A percentile compares a stretch with the other conserved stretches of the same genome.
phyloP scores from a whole-genome alignment of 2,797 vertebrate genomes.

The Streptopelia turtur region DNA sequence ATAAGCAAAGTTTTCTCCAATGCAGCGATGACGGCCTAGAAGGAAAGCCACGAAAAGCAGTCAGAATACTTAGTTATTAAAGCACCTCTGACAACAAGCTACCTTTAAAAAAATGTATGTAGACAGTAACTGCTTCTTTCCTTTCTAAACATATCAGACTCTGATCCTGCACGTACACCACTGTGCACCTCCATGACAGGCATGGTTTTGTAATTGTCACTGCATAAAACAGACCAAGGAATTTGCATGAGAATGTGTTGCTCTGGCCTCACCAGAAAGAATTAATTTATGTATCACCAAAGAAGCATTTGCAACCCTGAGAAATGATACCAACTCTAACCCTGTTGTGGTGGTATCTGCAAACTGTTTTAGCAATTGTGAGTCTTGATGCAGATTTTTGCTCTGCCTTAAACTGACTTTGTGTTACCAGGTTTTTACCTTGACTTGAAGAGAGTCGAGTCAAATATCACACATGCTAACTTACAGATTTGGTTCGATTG shows the following conservation, averaged over 20 bases:
- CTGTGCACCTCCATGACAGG: not conserved
- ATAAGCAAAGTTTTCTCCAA: conserved; percentile 98
- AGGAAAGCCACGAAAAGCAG: not conserved
- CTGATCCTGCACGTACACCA: not conserved
- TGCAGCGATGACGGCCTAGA: conserved; percentile 95
- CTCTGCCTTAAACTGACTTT: not conserved
- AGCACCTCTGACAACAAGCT: not conserved
- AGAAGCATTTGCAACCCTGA: not conserved
- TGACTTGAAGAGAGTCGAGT: not conserved
- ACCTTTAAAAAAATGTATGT: not conserved
- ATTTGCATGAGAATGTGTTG: not conserved
- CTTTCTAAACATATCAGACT: not conserved
- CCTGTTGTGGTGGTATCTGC: accelerated
- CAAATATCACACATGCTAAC: not conserved
- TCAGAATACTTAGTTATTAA: not conserved
- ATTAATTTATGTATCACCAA: not conserved
- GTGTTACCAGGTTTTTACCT: not conserved
- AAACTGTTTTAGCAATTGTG: not conserved
- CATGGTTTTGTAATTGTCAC: not conserved
- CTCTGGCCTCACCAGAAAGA: not conserved
- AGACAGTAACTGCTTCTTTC: not conserved
- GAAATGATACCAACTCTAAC: not conserved
- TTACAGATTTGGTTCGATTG: not conserved
- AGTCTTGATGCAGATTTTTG: not conserved
- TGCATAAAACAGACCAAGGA: accelerated